phyloP scores from a whole-genome alignment of 2,113 vertebrate species.

The Pelodiscus sinensis region DNA sequence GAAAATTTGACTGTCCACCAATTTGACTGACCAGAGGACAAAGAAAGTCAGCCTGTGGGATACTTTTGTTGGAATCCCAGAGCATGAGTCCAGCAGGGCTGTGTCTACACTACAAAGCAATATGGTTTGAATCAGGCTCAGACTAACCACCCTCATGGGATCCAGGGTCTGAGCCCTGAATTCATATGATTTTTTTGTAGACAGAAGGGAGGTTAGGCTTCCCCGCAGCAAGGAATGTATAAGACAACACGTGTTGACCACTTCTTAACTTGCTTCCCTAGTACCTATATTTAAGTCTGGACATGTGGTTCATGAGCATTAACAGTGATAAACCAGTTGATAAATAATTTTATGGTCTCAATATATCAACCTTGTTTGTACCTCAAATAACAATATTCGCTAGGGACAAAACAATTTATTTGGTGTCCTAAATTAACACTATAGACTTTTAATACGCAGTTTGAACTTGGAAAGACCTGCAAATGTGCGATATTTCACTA shows the following conservation, averaged over 20 bases:
- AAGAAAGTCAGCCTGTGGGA: not conserved
- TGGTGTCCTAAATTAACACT: not conserved
- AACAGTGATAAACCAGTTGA: not conserved
- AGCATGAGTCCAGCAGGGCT: not conserved
- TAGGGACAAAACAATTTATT: not conserved
- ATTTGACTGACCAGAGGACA: not conserved
- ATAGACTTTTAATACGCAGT: not conserved
- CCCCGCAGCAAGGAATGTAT: not conserved
- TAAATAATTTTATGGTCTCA: not conserved
- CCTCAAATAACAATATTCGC: too few species aligned
- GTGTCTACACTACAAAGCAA: not conserved
- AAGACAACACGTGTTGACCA: not conserved
- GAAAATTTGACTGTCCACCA: not conserved
- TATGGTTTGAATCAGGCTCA: not conserved
- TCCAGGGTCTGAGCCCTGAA: not conserved
- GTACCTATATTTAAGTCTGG: not conserved
- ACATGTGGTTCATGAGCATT: not conserved
- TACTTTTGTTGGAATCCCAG: not conserved
- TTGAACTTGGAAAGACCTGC: not conserved
- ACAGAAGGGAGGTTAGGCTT: not conserved
- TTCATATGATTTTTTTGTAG: not conserved
- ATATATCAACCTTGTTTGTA: not conserved
- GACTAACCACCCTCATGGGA: not conserved
- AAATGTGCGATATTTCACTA: not conserved
- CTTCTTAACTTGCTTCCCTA: not conserved